Evolutionary conservation across 2,797 vertebrate species (phyloP).

Genomic region (Novumbra hubbsi): DNA sequence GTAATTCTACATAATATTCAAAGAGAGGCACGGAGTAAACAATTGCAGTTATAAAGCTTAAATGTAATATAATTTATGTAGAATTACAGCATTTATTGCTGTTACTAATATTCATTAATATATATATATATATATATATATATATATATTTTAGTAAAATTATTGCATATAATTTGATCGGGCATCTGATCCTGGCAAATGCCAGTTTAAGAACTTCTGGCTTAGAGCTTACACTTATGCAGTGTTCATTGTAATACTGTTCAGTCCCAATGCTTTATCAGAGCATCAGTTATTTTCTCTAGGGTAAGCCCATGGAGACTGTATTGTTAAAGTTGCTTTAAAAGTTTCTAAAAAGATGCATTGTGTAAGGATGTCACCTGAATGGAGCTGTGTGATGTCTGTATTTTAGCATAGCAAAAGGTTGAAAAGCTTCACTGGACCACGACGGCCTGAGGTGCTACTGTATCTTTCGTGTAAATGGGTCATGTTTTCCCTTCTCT

Average conservation of each 20-base stretch:
- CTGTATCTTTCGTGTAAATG: slow-evolving; percentile 41
- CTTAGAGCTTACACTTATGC: not conserved
- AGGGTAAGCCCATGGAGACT: not conserved
- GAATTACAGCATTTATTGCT: too few relatives aligned
- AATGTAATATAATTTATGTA: too few relatives aligned
- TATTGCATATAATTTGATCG: too few relatives aligned
- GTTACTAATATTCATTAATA: too few relatives aligned
- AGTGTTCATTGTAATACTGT: not conserved
- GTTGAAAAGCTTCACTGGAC: not conserved
- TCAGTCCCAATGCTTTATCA: not conserved
- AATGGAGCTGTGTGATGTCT: not conserved
- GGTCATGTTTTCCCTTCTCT: slow-evolving; percentile 29
- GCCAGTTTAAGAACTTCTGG: too few relatives aligned
- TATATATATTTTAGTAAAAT: too few relatives aligned
- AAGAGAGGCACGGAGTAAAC: too few relatives aligned
- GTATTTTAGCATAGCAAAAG: not conserved
- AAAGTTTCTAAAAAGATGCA: not conserved
- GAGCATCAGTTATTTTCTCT: not conserved
- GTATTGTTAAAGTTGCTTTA: not conserved
- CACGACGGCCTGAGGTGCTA: slow-evolving; percentile 1
- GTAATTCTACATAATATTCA: too few relatives aligned
- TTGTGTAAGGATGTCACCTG: not conserved
- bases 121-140: too few relatives aligned
- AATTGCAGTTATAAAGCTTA: too few relatives aligned
- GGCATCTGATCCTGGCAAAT: too few relatives aligned